Base-by-base conservation (phyloP, 92 coral and sea anemone genomes). In the Chrysogorgia sp. region DNA sequence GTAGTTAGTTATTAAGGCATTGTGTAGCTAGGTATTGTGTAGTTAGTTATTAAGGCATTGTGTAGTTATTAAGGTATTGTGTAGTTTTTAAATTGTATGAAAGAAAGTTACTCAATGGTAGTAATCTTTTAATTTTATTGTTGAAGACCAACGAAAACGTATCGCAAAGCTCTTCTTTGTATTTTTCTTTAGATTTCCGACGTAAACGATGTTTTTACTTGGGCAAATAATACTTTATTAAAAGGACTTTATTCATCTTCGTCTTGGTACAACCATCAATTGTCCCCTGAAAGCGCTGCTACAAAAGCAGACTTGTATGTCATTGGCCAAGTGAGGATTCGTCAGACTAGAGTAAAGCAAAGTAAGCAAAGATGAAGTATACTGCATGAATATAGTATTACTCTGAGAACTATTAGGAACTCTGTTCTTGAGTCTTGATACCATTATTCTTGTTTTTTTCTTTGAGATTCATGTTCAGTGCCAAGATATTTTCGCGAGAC, bases 221-320 rank as follows among this genome's bases (percentile, higher is more conserved):
- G 92, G 86, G 93, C 93, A 2, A 91, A 91, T 83, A 84, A 88
- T 19, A 91, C 98, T 0, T 60, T 93, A 62, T 53, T 91, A 63
- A 72, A 83, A 25, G 94, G 86, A 1, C 76, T 93, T 34, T 86
- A 81, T 63, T 78, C 83, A 40, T 34, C 64, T 3, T 10, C 88
- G n/a, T 57, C 17, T 23, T 91, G 85, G 92, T 89, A 91, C 80
- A 91, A 89, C 40, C 90, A 81, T 1, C 52, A 81, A 25, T 40
- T 45, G 40, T 66, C 64, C 2, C 89, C 88, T 9, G 34, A 33
- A 7, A 90, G 82, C 28, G 32, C 34, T 22, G 61, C 88, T 15
- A 84, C 79, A 0, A 90, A 87, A 40, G 67, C 66, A 19, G 7
- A 85, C 41, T 86, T 93, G 0, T 91, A 89, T 55, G 81, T 85